Evolutionary conservation across 1,140 invertebrate species (phyloP), one percentile per base, ranked within the genome.

Genomic region (Drosophila parvula): DNA sequence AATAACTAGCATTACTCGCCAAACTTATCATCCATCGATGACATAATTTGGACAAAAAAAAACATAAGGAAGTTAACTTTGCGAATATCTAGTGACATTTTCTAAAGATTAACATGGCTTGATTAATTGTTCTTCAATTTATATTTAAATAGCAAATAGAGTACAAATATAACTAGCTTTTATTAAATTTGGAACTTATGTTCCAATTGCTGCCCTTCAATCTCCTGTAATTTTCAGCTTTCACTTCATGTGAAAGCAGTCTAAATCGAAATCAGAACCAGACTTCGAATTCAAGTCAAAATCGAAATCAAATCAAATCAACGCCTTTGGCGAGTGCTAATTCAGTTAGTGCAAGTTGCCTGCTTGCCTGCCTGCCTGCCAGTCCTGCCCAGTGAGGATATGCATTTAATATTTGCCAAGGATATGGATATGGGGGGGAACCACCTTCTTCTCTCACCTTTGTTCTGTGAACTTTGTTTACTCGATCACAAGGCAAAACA

Each of bases 401-500:
- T 83, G 80, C 50, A 57, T 74, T 69, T 77, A 81, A 67, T 77
- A 70, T 70, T 57, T 63, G 53, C 50, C 65, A 60, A 74, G 56
- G 81, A 63, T 55, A 55, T 55, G 34, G 51, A 56, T 59, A 59
- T 56, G 22, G 51, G 7, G 9, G 16, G 16, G n/a, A n/a, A 1
- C 18, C 11, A 9, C 11, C 16, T 14, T 11, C 27, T 28, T 12
- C 59, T 18, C 36, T 63, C 50, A 64, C 61, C 74, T 84, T 86
- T 82, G 74, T 82, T 76, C 79, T 77, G 62, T 60, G 71, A 68
- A 83, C 81, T 83, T 83, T 85, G 82, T 86, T 85, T 81, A 75
- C 82, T 81, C 75, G 78, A 74, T 85, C 78, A 71, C 77, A 73
- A 51, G 69, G 57, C 63, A 83, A 56, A 65, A 45, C 45, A 71